Conservation (phyloP, 1,140 invertebrate genomes). For the Drosophila pseudoobscura region DNA sequence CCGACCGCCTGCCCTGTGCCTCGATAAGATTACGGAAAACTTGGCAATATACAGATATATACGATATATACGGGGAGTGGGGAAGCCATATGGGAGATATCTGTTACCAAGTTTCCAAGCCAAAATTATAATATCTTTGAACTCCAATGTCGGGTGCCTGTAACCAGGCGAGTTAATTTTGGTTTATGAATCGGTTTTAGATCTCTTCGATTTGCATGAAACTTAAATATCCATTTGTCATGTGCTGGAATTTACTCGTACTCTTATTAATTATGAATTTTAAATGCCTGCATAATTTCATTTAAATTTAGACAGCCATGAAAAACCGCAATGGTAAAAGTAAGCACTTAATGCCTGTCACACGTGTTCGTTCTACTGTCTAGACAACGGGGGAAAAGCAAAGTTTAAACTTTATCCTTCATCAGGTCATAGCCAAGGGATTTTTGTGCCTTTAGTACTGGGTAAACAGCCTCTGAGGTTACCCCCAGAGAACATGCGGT, state of each 20-base stretch:
- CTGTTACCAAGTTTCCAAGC: constrained; percentile 34
- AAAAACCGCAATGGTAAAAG: not conserved
- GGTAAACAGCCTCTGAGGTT: not conserved
- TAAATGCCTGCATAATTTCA: constrained; percentile 49
- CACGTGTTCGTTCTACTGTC: not conserved
- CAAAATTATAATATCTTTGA: constrained; percentile 31
- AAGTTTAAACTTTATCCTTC: constrained; percentile 7
- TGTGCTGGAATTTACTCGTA: constrained; percentile 1
- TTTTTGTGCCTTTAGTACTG: not conserved
- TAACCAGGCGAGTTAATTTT: constrained; percentile 2
- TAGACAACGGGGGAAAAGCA: not conserved
- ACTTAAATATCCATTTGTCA: constrained; percentile 72
- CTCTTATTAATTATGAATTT: constrained; percentile 25
- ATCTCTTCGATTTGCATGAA: constrained; percentile 69
- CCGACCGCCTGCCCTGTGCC: constrained; percentile 11
- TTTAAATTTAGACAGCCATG: constrained; percentile 34
- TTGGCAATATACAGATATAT: constrained; percentile 39
- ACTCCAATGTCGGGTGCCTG: not conserved
- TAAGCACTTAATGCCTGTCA: not conserved
- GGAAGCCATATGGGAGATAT: constrained; percentile 36
- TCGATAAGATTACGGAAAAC: constrained; percentile 67
- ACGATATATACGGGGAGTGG: constrained; percentile 21
- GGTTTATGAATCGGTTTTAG: constrained; percentile 65
- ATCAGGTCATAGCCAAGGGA: too few species aligned
- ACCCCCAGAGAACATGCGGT: constrained; percentile 1